Base-by-base conservation (phyloP, 1,140 invertebrate genomes). In the Pomacea maculata region DNA sequence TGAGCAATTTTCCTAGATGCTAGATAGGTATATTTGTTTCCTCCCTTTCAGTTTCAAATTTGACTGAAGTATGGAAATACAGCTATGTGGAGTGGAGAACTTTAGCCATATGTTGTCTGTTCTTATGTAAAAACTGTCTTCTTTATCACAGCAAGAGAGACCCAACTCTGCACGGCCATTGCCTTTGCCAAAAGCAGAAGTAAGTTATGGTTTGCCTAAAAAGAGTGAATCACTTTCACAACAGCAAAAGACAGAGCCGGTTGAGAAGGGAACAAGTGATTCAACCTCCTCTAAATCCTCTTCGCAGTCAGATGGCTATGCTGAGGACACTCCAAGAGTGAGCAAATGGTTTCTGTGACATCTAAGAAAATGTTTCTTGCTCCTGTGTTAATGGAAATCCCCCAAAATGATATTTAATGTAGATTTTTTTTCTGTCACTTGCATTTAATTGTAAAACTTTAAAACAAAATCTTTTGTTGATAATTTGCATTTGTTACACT, bases 251-350 rank as follows among this genome's bases (percentile, higher is more conserved):
- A 5, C 7, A 70, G 64, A 63, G 61, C 73, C 55, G 73, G 80
- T 63, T 21, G 79, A 81, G 52, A 76, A 54, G n/a, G 45, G 19
- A 17, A 67, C 65, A 55, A 77, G 67, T 25, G 76, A 71, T 14
- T 82, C 79, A n/a, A 80, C 83, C 15, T 73, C 82, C 34, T 85
- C 83, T 17, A 88, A 85, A 77, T 86, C 86, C 10, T 89, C 87
- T 34, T 87, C 87, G 76, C 80, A 86, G 52, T 88, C 87, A 21
- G 25, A 85, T 64, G 68, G 80, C 82, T 75, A 21, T 83, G 85
- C 52, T 79, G 82, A 67, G 0, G 86, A 87, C 77, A 88, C 89
- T 52, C 88, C 88, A 34, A 87, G 87, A 82, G 88, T 89, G 81
- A 80, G 68, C 55, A 19, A 64, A 29, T 67, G 55, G 14, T 34